A percentile compares a stretch with the other conserved stretches of the same genome.
Conservation (phyloP, 2,797 vertebrate genomes). For the Gallirallus australis region DNA sequence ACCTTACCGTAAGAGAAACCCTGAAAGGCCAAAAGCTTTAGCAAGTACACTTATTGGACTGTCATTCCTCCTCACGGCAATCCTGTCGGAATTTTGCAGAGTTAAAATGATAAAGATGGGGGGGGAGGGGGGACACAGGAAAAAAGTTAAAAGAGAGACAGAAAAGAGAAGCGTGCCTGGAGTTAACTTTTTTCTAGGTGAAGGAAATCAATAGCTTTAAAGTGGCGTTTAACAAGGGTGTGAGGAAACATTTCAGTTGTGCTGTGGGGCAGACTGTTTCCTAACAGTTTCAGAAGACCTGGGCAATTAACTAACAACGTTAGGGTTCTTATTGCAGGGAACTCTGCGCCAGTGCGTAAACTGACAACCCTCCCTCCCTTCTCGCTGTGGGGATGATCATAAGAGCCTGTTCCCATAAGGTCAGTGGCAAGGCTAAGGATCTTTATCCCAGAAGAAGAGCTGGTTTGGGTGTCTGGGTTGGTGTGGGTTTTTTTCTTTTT, state of each 20-base stretch:
- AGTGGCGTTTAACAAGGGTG: neutral
- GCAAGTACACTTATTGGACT: conserved; percentile 36
- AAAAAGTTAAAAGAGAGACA: neutral
- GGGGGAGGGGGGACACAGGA: too few relatives aligned
- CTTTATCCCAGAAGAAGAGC: neutral
- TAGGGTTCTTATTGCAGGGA: neutral
- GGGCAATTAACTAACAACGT: neutral
- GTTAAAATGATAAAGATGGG: neutral
- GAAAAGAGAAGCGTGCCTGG: neutral
- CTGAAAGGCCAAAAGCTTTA: conserved; percentile 53
- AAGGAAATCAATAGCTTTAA: neutral
- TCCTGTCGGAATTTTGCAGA: neutral
- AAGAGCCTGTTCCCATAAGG: neutral
- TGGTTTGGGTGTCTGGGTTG: rapidly evolving
- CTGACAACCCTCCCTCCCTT: neutral
- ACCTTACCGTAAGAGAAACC: conserved; percentile 30
- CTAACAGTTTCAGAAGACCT: neutral
- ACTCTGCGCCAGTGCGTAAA: neutral
- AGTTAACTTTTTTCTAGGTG: neutral
- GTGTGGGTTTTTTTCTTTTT: neutral
- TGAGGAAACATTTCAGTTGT: neutral
- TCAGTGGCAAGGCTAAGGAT: neutral
- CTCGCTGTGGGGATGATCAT: neutral
- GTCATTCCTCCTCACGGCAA: neutral
- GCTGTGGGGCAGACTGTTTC: neutral